Base-by-base conservation (phyloP, 2,113 vertebrate species). In the Prionailurus viverrinus region DNA sequence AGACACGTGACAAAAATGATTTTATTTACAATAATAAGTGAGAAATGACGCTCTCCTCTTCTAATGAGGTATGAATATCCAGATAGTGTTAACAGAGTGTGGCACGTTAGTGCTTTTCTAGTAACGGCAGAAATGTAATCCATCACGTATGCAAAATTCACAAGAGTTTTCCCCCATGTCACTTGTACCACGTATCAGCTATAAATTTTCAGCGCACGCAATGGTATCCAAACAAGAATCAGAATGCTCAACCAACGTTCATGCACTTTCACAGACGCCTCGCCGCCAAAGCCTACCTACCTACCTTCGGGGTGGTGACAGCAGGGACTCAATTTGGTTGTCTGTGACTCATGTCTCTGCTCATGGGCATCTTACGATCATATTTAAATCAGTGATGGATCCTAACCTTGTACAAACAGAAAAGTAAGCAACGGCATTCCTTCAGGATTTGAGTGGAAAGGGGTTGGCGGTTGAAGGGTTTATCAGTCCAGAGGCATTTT, bases 1-100 rank as follows among this genome's bases (percentile, higher is more conserved):
- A 97, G 91, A 97, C 84, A 95, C 65, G 13, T 81, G 88, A 85
- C 73, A 89, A 74, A 96, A 91, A 68, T 76, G 13, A n/a, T 68
- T 74, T 80, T 58, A 92, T 83, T 94, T 89, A 33, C 73, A 97
- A 63, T 86, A 91, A 45, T 45, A 45, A 66, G 41, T 48, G 48
- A 66, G 84, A 96, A 96, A 89, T 36, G 63, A 95, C 1, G 58
- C 65, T 95, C 71, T 88, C 4, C 4, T 80, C 74, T 79, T 97
- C 73, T 83, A 92, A 78, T 65, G 4, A 84, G 33, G 51, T 89
- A 51, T 90, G 55, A 39, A 63, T 95, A 85, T 78, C 74, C 11
- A 66, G 86, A 96, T 92, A 96, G n/a, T 89, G 74, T 91, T 93
- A 94, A 82, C 58, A 39, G 51, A 97, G 58, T 16, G 31, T 39